Conservation (phyloP, 2,888 invertebrate genomes). For the Parnassius glacialis region DNA sequence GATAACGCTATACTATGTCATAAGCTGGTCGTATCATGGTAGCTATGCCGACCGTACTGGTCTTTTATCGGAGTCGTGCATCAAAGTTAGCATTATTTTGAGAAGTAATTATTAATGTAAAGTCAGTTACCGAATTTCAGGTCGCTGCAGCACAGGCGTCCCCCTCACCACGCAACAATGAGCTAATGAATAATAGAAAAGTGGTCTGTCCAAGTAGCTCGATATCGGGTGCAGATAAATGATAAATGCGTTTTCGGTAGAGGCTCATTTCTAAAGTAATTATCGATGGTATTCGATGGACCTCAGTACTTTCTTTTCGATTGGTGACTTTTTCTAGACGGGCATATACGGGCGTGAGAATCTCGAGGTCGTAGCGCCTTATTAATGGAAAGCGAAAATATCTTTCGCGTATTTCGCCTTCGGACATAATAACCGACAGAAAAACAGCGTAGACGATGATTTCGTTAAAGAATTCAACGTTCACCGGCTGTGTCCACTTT, state of each 20-base stretch:
- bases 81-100: slow-evolving; percentile 77
- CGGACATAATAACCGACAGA: slow-evolving; percentile 64
- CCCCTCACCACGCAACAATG: slow-evolving; percentile 52
- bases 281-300: slow-evolving; percentile 47
- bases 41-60: slow-evolving; percentile 49
- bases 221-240: slow-evolving; percentile 67
- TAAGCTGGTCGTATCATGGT: slow-evolving; percentile 34
- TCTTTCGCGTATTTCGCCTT: slow-evolving; percentile 36
- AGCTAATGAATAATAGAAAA: slow-evolving; percentile 77
- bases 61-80: slow-evolving; percentile 72
- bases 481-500: slow-evolving; percentile 49
- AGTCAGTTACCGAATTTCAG: slow-evolving; percentile 77
- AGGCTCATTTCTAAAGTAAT: slow-evolving; percentile 61
- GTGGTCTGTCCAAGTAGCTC: slow-evolving; percentile 68
- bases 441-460: slow-evolving; percentile 65
- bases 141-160: slow-evolving; percentile 57
- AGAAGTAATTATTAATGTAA: slow-evolving; percentile 80
- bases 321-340: slow-evolving; percentile 28
- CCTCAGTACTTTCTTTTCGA: slow-evolving; percentile 40
- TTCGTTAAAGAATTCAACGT: slow-evolving; percentile 68
- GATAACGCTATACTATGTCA: slow-evolving; percentile 31
- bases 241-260: slow-evolving; percentile 69
- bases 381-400: slow-evolving; percentile 40
- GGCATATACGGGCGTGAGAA: slow-evolving; percentile 34
- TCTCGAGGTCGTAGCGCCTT: slow-evolving; percentile 36